Evolutionary conservation across 2,888 invertebrate species (phyloP), one percentile per base, ranked within the genome.

Genomic region (Panzeria rudis): DNA sequence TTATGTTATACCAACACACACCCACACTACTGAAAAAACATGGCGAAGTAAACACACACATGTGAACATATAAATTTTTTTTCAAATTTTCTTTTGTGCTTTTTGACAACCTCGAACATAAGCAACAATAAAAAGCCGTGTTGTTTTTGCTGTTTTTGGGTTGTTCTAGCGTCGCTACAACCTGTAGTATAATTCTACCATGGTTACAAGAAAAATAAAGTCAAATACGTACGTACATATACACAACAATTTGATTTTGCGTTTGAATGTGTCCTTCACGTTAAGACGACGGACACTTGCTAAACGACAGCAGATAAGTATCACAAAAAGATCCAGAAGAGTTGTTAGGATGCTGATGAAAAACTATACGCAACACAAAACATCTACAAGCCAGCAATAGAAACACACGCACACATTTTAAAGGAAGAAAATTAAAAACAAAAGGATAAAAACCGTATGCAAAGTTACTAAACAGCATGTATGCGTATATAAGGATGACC

Each of bases 391-490:
- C 47, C 75, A 79, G 32, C 35, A 68, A 68, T 47, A 59, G 59
- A 75, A 75, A 54, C 17, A 52, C 35, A 35, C 9, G 23, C 32
- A 61, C n/a, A 47, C 17, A n/a, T 35, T 8, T 11, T 35, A 52
- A 61, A 29, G 13, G 20, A 38, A 75, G 66, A 81, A 84, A 66
- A 50, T 61, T n/a, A 78, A 86, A 86, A 87, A 83, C 81, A 83
- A 84, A 73, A 79, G 75, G 73, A 86, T 84, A 50, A 69, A 87
- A 86, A 29, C 83, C 80, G 82, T 87, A 86, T 88, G 89, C 88
- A 89, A 89, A 88, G 90, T 88, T 72, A 68, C 75, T 59, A 78
- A 83, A 86, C 86, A 88, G 86, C 89, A 87, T 85, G 71, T 75
- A 80, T 61, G 81, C 79, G 71, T 77, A 62, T 44, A 54, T 61